phyloP scores from a whole-genome alignment of 1,140 invertebrate genomes.

The Zaprionus africanus region DNA sequence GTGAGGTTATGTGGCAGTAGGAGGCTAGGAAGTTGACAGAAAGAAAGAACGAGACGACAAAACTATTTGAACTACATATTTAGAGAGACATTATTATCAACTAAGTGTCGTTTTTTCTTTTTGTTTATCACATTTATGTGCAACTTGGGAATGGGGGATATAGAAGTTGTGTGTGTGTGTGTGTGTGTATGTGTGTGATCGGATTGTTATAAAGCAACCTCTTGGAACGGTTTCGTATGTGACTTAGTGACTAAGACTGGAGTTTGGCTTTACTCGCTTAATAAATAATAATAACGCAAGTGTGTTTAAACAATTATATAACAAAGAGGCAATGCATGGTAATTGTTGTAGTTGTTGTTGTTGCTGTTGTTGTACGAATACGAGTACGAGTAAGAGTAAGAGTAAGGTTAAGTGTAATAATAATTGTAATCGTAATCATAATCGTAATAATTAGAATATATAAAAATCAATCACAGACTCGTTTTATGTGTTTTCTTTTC shows the following conservation, averaged over 20 bases:
- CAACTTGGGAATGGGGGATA: constrained; percentile 5
- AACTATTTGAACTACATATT: neutral
- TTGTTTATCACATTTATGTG: constrained; percentile 6
- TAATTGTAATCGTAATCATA: constrained; percentile 50
- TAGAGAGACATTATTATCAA: neutral
- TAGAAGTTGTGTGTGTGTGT: constrained; percentile 5
- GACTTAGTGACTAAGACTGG: constrained; percentile 18
- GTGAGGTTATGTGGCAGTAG: neutral
- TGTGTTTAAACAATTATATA: constrained; percentile 42
- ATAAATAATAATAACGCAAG: constrained; percentile 3
- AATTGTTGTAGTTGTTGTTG: constrained; percentile 15
- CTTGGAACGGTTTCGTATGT: neutral
- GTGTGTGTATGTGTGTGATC: neutral
- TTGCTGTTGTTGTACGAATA: neutral
- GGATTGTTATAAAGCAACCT: constrained; percentile 4
- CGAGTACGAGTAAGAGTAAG: neutral
- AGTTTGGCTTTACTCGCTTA: constrained; percentile 8
- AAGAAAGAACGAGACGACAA: neutral
- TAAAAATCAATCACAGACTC: constrained; percentile 79
- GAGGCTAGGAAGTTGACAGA: neutral
- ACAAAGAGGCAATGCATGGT: constrained; percentile 10
- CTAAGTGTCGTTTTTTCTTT: constrained; percentile 3
- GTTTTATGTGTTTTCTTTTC: constrained; percentile 40
- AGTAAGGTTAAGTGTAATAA: constrained; percentile 4
- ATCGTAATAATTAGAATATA: constrained; percentile 51